Conservation (phyloP, 1,140 invertebrate genomes). For the Drosophila athabasca region DNA sequence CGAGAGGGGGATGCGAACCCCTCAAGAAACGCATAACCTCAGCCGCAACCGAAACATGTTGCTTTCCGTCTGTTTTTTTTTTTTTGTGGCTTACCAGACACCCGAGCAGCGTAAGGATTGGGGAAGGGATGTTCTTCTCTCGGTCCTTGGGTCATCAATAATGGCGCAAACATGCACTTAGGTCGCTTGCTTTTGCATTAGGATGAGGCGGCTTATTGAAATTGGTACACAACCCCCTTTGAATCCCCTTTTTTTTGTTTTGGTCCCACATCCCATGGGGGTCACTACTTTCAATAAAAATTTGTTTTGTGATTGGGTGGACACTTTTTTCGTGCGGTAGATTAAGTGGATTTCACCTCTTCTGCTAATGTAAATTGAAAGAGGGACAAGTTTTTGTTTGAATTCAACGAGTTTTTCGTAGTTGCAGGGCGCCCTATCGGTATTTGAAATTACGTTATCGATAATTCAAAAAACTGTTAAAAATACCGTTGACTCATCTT, state of each 20-base stretch:
- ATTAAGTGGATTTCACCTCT: constrained; percentile 29
- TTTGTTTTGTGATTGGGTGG: constrained; percentile 54
- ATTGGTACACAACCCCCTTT: constrained; percentile 44
- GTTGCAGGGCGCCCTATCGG: background rate
- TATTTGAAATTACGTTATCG: too few relatives aligned
- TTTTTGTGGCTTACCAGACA: too few relatives aligned
- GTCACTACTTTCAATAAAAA: constrained; percentile 66
- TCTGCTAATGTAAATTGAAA: constrained; percentile 39
- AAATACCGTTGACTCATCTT: too few relatives aligned
- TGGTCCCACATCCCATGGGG: constrained; percentile 33
- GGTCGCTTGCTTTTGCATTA: constrained; percentile 60
- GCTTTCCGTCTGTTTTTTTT: constrained; percentile 24
- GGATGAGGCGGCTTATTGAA: constrained; percentile 58
- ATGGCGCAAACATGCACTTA: constrained; percentile 63
- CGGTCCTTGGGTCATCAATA: constrained; percentile 55
- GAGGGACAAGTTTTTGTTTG: background rate
- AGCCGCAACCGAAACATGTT: constrained; percentile 54
- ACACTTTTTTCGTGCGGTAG: constrained; percentile 27
- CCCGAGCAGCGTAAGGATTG: too few relatives aligned
- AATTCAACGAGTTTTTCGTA: background rate
- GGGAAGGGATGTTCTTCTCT: constrained; percentile 7
- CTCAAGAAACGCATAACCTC: constrained; percentile 11
- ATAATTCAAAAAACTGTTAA: too few relatives aligned
- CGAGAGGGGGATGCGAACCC: too few relatives aligned
- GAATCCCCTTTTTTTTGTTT: constrained; percentile 41